Evolutionary conservation across 2,888 invertebrate genomes (phyloP), one percentile per base, ranked within the genome.

Genomic region (Pinctada fucata): DNA sequence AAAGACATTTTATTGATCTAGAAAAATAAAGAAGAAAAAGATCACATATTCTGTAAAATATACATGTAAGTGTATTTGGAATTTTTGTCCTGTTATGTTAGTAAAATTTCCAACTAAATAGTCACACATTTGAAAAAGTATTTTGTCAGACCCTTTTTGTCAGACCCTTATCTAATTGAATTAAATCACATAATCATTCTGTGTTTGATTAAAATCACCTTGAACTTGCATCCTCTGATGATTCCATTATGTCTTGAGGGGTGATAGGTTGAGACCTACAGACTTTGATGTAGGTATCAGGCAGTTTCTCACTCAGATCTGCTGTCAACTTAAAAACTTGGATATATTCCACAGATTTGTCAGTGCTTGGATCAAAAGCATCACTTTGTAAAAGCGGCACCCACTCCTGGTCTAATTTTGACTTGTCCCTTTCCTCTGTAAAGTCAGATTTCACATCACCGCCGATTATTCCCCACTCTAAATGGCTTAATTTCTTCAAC

Each of bases 391-490:
- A 77, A 50, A 87, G 82, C 3, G 87, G 87, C 49, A 87, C 84
- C 81, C 82, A 85, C 48, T 85, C 82, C 13, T 63, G 8, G 45
- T 48, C 72, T 10, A 13, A 64, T 16, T 79, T 79, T 2, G 73
- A 72, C 47, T 82, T 82, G 6, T 80, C 76, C 48, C 82, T 81
- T 47, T 86, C 84, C n/a, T 84, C 73, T 47, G 83, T 86, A 65
- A 86, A 84, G 13, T 85, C 77, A 5, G 81, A 70, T 69, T 83
- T 79, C 3, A 76, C 80, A 31, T 78, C 81, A 31, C 31, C 31
- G 45, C 79, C 77, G 5, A 85, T 74, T 4, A 88, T 81, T 1
- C 86, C 86, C 89, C 89, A 89, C 50, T 87, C 86, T 71, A 89
- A 74, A 5, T 65, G 77, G 48, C 83, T 72, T 49, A 89, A 76